Base-by-base conservation (phyloP, 2,888 invertebrate genomes). In the Adelognathus sp. region DNA sequence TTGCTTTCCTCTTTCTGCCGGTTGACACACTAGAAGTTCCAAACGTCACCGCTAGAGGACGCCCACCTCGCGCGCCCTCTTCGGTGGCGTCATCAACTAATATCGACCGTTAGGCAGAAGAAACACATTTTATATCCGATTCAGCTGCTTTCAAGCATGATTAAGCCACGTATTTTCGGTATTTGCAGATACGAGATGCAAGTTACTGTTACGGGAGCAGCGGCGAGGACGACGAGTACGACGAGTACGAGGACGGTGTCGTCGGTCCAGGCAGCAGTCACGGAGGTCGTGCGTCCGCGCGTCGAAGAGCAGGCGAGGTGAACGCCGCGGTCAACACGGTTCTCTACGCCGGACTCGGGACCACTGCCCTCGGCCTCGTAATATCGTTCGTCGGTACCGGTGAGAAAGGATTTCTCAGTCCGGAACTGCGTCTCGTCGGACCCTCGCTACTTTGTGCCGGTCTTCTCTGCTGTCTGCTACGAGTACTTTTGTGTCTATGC, bases 311-410 rank as follows among this genome's bases (percentile, higher is more conserved):
- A 67, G 95, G 94, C 84, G 93, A 94, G 85, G 95, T 96, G 84
- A 96, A 96, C 92, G 96, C 96, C 63, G 96, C 96, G 81, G 97
- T 97, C 83, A 95, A 95, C 91, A 95, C 96, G 81, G 94, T 97
- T 82, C 94, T 97, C 71, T 97, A 97, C 92, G 96, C 97, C 63
- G 97, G 97, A 70, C 94, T 97, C 84, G 96, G 95, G 84, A 96
- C 95, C 24, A 95, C 97, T 79, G 96, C 97, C 24, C 93, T 97
- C 84, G 97, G 97, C 72, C 94, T 97, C 87, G 96, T 97, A 86
- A 96, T 97, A 87, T 96, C 96, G 90, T 97, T 97, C 93, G 97
- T 97, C 83, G 97, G 97, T 86, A 96, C 97, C 83, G 97, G 97
- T 88, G 97, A 97, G 93, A 97, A 97, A 92, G 95, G 94, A 95